Evolutionary conservation across 2,113 vertebrate species (phyloP).

Genomic region (Poeciliopsis occidentalis): DNA sequence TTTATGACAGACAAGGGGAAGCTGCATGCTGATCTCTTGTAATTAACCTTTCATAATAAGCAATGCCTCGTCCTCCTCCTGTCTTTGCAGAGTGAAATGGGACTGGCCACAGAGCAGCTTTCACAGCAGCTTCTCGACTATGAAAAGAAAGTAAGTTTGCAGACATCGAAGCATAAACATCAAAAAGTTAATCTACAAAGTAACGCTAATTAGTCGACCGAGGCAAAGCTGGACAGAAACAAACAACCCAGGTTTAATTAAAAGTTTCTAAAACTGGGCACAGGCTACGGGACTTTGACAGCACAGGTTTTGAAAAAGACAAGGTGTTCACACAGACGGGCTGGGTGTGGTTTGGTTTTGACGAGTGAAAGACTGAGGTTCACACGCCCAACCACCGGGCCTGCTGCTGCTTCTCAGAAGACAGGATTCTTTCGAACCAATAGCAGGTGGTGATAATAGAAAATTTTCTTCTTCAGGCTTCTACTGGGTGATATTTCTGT

Average conservation of each 20-base stretch:
- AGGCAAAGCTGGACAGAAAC: background rate
- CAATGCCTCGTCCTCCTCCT: background rate
- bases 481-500: no score
- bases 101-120: conserved; percentile 94
- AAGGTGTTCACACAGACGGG: no score
- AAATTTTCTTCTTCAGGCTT: no score
- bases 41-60: conserved; percentile 4
- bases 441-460: no score
- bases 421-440: no score
- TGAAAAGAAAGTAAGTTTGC: conserved; percentile 89
- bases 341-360: no score
- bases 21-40: no score
- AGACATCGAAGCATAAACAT: background rate
- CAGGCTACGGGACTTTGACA: no score
- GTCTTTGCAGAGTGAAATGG: conserved; percentile 92
- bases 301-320: no score
- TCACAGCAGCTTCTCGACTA: conserved; percentile 93
- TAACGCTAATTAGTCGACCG: background rate
- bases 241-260: background rate
- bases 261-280: background rate
- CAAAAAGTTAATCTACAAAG: background rate
- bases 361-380: no score
- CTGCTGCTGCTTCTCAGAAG: no score
- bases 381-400: no score
- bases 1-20: background rate